Conservation (phyloP, 2,113 vertebrate genomes). For the rat (Rattus norvegicus) region DNA sequence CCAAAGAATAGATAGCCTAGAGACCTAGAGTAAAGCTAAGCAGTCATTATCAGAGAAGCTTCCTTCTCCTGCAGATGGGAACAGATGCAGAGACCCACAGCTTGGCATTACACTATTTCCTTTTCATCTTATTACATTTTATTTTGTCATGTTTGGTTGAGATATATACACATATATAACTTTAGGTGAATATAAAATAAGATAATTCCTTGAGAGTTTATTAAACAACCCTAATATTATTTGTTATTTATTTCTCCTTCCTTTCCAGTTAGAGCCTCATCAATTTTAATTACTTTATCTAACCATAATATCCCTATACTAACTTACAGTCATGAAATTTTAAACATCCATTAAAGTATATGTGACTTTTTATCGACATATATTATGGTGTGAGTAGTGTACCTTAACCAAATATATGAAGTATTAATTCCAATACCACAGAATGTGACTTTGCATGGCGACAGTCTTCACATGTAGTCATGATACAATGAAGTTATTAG, state of each 20-base stretch:
- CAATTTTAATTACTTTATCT: neutral
- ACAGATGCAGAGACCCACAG: neutral
- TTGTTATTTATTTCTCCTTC: neutral
- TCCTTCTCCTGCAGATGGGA: neutral
- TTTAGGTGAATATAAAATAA: neutral
- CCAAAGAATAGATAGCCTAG: neutral
- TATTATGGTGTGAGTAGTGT: neutral
- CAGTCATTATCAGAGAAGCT: neutral
- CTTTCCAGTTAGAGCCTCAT: neutral
- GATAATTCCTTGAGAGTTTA: neutral
- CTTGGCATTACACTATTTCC: neutral
- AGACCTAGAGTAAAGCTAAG: neutral
- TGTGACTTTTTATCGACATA: neutral
- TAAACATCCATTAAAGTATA: neutral
- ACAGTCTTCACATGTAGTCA: neutral
- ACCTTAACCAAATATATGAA: neutral
- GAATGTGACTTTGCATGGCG: neutral
- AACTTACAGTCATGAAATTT: neutral
- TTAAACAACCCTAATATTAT: neutral
- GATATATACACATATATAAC: neutral
- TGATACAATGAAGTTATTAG: neutral
- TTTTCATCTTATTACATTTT: neutral
- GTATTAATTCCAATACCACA: neutral
- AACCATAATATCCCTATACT: neutral
- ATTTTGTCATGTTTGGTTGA: neutral